Conservation (phyloP, 2,888 invertebrate genomes). For the Myathropa florea region DNA sequence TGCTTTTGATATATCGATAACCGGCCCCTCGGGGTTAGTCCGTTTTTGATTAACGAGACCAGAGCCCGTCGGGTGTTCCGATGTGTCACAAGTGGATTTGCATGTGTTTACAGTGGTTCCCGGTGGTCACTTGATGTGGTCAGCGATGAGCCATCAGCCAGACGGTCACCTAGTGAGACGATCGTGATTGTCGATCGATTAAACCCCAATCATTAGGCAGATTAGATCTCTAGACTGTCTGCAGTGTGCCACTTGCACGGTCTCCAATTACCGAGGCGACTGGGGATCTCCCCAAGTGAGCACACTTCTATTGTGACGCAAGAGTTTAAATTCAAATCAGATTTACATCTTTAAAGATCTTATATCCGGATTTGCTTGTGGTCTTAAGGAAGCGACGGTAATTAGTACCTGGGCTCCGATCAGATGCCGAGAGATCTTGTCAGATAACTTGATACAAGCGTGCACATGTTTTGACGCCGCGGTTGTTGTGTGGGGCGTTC, state of each 20-base stretch:
- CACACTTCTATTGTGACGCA: background rate
- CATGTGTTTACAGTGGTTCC: background rate
- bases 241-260: background rate
- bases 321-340: background rate
- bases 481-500: background rate
- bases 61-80: background rate
- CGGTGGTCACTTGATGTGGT: background rate
- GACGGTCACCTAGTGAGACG: background rate
- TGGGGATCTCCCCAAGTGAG: background rate
- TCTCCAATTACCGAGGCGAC: too few species aligned
- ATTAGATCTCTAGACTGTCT: background rate
- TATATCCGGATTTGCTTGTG: background rate
- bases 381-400: too few species aligned
- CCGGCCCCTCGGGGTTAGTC: background rate
- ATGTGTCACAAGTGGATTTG: background rate
- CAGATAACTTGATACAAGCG: background rate
- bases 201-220: too few species aligned
- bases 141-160: background rate
- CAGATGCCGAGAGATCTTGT: background rate
- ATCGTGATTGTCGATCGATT: too few species aligned
- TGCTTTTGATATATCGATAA: background rate
- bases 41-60: slow-evolving; percentile 1
- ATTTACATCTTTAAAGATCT: background rate
- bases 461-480: background rate
- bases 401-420: background rate